Evolutionary conservation across 2,113 vertebrate species (phyloP), one percentile per base, ranked within the genome.

Genomic region (Chroicocephalus ridibundus): DNA sequence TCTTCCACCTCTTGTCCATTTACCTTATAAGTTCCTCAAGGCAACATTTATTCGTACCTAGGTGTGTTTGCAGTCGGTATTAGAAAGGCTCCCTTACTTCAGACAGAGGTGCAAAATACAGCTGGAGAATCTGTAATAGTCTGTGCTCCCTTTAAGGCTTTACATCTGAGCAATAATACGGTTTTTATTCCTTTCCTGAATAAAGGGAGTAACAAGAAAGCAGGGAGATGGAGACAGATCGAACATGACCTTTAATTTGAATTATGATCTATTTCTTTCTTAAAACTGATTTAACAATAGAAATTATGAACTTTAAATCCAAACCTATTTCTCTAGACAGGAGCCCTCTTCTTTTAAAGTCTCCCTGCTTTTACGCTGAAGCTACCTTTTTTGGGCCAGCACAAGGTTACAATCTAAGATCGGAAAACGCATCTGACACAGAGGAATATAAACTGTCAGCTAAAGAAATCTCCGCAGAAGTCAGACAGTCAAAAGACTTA

Each of bases 401-500:
- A 71, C 83, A 81, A 96, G 91, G 82, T 95, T 95, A 88, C 91
- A 95, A 60, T 92, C 84, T 80, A 91, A 57, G 84, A 95, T 61
- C 34, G 47, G 94, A 97, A 97, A 96, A 93, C 58, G 78, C 86
- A 90, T 93, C 96, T 97, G 88, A 94, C 97, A 91, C 94, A 95
- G 83, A 97, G 86, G 91, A 98, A 93, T 97, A 97, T 92, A 71
- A 93, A 61, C 66, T 74, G 79, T 70, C 83, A 96, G 96, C 82
- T 83, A 46, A 94, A 68, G 58, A 97, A 96, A 94, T 79, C 91
- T 89, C 83, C 2, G 3, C 89, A 97, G 84, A 97, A 98, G 86
- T 93, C 86, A 95, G 95, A 91, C 76, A 97, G 84, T 90, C 90
- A 82, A 64, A 97, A 96, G 92, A 96, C 94, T 96, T 95, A 96